These are phyloP conservation scores for Clarias magur DNA, from an alignment of 2,113 vertebrate species.

Conservation along the genomic window DNA sequence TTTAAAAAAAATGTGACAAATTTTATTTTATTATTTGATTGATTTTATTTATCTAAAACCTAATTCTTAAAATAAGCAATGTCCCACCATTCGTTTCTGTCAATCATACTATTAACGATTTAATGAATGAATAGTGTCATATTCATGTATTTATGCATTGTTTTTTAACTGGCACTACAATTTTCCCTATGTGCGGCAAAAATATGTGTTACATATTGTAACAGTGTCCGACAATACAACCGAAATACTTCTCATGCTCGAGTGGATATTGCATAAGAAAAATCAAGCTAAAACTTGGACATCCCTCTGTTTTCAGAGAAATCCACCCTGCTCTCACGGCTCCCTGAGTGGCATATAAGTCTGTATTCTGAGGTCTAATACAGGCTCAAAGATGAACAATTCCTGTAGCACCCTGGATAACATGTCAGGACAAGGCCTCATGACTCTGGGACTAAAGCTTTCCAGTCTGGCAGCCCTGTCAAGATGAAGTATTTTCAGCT, in stretches of 20 bases:
- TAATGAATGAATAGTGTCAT: not conserved
- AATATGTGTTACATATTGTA: too few relatives aligned
- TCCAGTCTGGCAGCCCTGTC: not conserved
- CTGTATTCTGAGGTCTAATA: not conserved
- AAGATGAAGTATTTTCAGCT: not conserved
- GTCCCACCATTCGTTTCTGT: not conserved
- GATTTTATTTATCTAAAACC: not conserved
- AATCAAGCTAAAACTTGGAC: not conserved
- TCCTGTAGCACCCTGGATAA: not conserved
- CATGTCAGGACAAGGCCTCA: not conserved
- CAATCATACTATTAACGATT: not conserved
- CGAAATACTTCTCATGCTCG: not conserved
- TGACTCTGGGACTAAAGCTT: not conserved
- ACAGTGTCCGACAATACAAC: not conserved
- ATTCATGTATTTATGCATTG: not conserved
- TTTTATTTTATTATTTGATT: too few relatives aligned
- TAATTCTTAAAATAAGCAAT: not conserved
- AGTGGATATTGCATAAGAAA: not conserved
- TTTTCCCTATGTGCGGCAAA: not conserved
- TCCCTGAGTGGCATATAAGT: not conserved
- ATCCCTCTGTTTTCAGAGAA: not conserved
- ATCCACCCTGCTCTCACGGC: not conserved
- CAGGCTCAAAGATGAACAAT: not conserved
- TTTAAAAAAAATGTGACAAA: too few relatives aligned
- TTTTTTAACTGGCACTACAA: not conserved